Conservation (phyloP, 2,113 vertebrate species). For the Leptobrachium ailaonicum region DNA sequence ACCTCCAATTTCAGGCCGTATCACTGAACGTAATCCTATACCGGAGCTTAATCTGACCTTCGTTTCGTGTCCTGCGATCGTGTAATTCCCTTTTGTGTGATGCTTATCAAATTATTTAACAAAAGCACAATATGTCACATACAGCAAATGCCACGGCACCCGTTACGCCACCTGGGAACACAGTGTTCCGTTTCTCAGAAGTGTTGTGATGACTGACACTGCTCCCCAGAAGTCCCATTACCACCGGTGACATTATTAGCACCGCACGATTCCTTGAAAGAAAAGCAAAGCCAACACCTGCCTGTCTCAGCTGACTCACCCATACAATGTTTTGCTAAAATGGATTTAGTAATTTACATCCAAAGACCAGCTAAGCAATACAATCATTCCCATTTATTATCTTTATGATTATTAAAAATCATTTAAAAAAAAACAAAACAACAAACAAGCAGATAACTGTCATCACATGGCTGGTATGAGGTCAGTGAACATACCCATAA, state of each 20-base stretch:
- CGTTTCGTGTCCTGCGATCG: not conserved
- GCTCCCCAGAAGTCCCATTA: not conserved
- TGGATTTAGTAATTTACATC: no score
- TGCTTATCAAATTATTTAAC: slow-evolving; percentile 1
- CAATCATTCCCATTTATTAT: no score
- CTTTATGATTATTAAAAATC: no score
- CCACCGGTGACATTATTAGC: not conserved
- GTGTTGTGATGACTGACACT: not conserved
- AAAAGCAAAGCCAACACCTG: not conserved
- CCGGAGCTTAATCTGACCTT: not conserved
- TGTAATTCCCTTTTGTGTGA: not conserved
- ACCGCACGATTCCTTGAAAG: not conserved
- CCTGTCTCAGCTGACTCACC: not conserved
- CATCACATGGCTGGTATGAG: no score
- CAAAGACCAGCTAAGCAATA: no score
- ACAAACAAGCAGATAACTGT: no score
- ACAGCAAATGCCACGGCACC: not conserved
- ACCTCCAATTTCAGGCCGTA: not conserved
- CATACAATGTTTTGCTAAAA: no score
- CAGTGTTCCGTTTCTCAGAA: not conserved
- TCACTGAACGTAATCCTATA: not conserved
- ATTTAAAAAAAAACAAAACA: no score
- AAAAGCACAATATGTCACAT: not conserved
- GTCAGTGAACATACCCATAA: no score
- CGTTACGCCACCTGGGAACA: not conserved